Percentiles rank a stretch among this genome's conserved stretches.
These are phyloP conservation scores for Bungarus multicinctus DNA, from an alignment of 2,113 vertebrate species.

Conservation along the genomic window DNA sequence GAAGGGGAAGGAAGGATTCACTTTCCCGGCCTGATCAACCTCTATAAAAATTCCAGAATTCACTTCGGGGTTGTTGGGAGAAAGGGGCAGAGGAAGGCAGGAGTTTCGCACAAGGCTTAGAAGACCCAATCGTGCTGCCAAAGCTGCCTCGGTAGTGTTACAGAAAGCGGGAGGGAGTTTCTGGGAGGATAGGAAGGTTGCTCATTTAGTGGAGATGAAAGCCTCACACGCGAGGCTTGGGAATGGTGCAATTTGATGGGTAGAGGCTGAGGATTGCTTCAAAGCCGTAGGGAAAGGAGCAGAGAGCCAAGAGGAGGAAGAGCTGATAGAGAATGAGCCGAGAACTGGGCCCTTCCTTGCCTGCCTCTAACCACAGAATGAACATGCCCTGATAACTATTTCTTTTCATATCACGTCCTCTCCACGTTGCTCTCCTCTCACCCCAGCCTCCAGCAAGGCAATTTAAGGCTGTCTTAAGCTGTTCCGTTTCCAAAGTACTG, in stretches of 20 bases:
- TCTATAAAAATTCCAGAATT: not conserved
- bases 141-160: not conserved
- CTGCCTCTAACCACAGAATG: not conserved
- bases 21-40: not conserved
- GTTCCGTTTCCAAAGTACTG: not conserved
- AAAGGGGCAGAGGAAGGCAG: not conserved
- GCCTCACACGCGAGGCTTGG: not conserved
- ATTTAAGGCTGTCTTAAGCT: not conserved
- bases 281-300: not conserved
- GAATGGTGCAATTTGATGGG: not conserved
- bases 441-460: not conserved
- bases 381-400: not conserved
- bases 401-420: not conserved
- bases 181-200: not conserved
- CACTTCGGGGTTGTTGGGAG: not conserved
- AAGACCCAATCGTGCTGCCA: not conserved
- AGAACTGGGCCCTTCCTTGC: not conserved
- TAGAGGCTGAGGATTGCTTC: not conserved
- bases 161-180: not conserved
- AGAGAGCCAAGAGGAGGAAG: not conserved
- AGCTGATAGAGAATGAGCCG: not conserved
- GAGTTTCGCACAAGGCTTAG: not conserved
- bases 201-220: not conserved
- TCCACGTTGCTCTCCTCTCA: not conserved
- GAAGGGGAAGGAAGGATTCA: rapidly evolving